Evolutionary conservation across 1,140 invertebrate genomes (phyloP), one percentile per base, ranked within the genome.

Genomic region (Whitmania pigra): DNA sequence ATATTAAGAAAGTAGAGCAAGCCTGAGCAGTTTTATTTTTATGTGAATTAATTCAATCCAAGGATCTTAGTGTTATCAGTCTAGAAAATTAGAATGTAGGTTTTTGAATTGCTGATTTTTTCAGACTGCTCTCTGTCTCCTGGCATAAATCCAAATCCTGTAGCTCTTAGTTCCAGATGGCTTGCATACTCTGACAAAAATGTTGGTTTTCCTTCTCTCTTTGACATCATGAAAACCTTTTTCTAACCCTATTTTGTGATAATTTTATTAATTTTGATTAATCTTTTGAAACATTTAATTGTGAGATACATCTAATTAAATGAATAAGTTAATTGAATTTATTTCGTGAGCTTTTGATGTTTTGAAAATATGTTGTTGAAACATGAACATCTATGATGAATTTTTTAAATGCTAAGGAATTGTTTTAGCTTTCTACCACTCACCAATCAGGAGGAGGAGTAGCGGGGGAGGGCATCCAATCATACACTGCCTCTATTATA

Each of bases 401-500:
- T 49, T 49, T 17, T 5, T 31, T 71, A 68, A 53, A 67, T 53
- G 36, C 36, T 18, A 27, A 67, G 15, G 7, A 20, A 0, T 75
- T 70, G 29, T 66, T 9, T 69, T 88, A 91, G 82, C 79, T 95
- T 43, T 84, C 91, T 70, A 87, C 89, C 9, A 85, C 88, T 0
- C 89, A 90, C 79, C 87, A 91, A 77, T 93, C 91, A 79, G 89
- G 88, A 78, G 93, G 92, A 5, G 93, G 93, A 3, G 85, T 86
- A 76, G 84, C 86, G 53, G 84, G 83, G 43, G 85, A 87, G 75
- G 86, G 87, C 25, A 86, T 90, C 15, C 89, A 91, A 77, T 95
- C 93, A 76, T 97, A 97, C 78, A 94, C 93, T 69, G 93, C 94
- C 0, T 94, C 92, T 0, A 90, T 97, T 66, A 86, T 97, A 20